These are phyloP conservation scores for Megathymus violae DNA, from an alignment of 1,140 invertebrate genomes.

Conservation along the genomic window DNA sequence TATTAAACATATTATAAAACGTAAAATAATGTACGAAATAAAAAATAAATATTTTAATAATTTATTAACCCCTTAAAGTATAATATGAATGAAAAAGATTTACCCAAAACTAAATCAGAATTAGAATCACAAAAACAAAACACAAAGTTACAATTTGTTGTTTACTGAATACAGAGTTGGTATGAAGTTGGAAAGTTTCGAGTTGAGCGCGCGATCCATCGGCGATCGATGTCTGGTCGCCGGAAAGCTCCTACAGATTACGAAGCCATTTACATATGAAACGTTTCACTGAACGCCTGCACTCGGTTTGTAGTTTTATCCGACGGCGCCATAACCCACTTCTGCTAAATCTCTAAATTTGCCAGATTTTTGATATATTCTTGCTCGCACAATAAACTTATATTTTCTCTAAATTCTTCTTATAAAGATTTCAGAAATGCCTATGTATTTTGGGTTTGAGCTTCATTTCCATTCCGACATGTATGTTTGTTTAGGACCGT, in stretches of 20 bases:
- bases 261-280: constrained; percentile 76
- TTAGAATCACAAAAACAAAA: too few species aligned
- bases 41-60: too few species aligned
- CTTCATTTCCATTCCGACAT: too few species aligned
- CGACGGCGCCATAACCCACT: constrained; percentile 53
- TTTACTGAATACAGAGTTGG: constrained; percentile 45
- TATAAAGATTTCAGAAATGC: background rate
- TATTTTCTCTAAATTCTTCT: background rate
- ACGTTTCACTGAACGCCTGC: constrained; percentile 73
- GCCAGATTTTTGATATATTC: too few species aligned
- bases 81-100: too few species aligned
- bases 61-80: too few species aligned
- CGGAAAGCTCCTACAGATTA: constrained; percentile 70
- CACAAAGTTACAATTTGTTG: constrained; percentile 47
- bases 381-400: too few species aligned
- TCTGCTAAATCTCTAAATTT: constrained; percentile 56
- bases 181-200: constrained; percentile 61
- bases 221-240: constrained; percentile 67
- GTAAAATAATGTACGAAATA: too few species aligned
- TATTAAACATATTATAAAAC: too few species aligned
- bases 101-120: too few species aligned
- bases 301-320: constrained; percentile 66
- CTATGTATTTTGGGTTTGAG: too few species aligned
- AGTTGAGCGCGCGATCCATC: constrained; percentile 59
- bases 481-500: too few species aligned